phyloP scores from a whole-genome alignment of 2,888 invertebrate genomes.

The Lasioglossum lativentre region DNA sequence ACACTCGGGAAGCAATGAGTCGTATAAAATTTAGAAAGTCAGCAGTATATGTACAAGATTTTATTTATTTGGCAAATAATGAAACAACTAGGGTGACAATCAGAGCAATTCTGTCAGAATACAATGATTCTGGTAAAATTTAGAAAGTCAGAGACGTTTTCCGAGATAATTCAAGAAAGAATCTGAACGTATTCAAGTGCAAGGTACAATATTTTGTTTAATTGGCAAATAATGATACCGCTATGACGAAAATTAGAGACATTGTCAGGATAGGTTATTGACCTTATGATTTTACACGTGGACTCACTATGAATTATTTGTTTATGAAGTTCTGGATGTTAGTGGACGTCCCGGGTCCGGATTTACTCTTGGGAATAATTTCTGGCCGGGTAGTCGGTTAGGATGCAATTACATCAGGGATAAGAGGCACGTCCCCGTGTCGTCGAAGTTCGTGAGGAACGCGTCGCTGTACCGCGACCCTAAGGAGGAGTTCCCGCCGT shows the following conservation, averaged over 20 bases:
- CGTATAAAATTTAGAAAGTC: too few relatives aligned
- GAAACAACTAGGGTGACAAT: too few relatives aligned
- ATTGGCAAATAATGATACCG: too few relatives aligned
- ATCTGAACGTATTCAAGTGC: neutral
- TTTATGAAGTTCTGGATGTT: conserved; percentile 85
- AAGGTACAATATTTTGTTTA: neutral
- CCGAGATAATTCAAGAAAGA: too few relatives aligned
- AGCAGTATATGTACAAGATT: too few relatives aligned
- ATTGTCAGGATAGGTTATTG: too few relatives aligned
- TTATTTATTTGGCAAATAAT: too few relatives aligned
- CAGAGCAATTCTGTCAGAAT: too few relatives aligned
- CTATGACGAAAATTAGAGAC: too few relatives aligned
- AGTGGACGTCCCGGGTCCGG: conserved; percentile 86
- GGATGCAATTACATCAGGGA: conserved; percentile 85
- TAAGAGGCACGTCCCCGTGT: conserved; percentile 75
- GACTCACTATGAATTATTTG: neutral
- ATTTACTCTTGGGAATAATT: conserved; percentile 87
- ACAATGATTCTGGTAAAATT: too few relatives aligned
- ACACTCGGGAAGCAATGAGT: too few relatives aligned
- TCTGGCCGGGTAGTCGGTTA: conserved; percentile 86
- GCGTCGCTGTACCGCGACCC: conserved; percentile 75
- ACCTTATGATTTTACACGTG: neutral
- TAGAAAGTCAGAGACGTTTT: too few relatives aligned
- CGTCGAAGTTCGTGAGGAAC: conserved; percentile 70
- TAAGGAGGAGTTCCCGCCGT: conserved; percentile 83